Evolutionary conservation across 2,113 vertebrate species (phyloP).

Genomic region (Lontra canadensis): DNA sequence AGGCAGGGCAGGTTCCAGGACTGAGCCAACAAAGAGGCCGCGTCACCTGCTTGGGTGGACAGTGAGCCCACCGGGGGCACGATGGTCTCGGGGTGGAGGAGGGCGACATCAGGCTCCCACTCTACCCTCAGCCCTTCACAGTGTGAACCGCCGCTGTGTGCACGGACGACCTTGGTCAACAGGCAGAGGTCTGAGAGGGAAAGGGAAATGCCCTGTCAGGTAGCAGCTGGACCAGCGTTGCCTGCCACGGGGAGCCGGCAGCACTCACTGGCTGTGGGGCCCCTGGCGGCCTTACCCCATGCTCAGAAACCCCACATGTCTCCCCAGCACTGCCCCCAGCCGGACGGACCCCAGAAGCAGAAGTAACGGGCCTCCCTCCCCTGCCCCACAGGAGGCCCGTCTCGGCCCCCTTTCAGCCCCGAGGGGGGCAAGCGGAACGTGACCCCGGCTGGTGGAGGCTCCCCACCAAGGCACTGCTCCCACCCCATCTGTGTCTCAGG

Average conservation of each 20-base stretch:
- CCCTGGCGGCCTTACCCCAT: neutral
- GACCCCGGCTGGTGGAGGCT: accelerated
- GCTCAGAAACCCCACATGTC: neutral
- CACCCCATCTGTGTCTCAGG: neutral
- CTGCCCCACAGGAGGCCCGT: neutral
- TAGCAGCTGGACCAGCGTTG: neutral
- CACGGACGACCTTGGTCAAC: neutral
- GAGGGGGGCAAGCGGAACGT: accelerated
- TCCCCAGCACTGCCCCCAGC: neutral
- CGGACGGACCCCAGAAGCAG: neutral
- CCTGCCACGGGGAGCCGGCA: neutral
- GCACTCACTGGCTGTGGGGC: neutral
- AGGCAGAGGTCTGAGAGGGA: neutral
- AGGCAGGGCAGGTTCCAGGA: accelerated
- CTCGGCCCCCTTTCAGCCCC: neutral
- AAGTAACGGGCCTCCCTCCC: neutral
- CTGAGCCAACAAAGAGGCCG: accelerated
- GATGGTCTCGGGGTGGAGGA: neutral
- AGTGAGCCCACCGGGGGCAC: accelerated
- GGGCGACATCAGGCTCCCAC: neutral
- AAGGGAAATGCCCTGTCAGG: neutral
- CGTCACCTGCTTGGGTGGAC: neutral
- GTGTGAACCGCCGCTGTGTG: accelerated
- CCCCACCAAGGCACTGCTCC: neutral
- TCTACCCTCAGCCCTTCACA: neutral